Evolutionary conservation across 92 coral and sea anemone species (phyloP), one percentile per base, ranked within the genome.

Genomic region (Umimayanthus chanpuru): DNA sequence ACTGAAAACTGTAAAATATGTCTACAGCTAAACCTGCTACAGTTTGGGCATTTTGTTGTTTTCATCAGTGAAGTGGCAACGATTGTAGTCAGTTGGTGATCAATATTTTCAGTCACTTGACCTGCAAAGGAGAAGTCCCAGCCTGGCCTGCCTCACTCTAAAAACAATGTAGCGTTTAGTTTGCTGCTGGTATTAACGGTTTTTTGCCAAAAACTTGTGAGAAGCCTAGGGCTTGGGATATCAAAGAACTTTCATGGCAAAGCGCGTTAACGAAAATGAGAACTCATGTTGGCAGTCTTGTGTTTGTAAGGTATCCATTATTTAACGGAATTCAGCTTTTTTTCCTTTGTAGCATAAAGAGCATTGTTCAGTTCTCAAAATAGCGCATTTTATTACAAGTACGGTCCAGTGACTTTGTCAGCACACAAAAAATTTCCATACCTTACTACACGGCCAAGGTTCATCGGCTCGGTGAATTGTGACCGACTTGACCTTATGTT

Each of bases 361-460:
- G 39, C 14, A 81, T 81, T 81, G 55, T 58, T 61, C 23, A 61
- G 25, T 61, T 61, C 72, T 58, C 39, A 23, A 20, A 81, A 81
- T 40, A 81, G 73, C 49, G 73, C 73, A 58, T 64, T 65, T 15
- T 16, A 23, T 81, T 81, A 10, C 50, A 39, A 32, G 7, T 61
- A 81, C 72, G 85, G 44, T 81, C 29, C 85, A 81, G 74, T 81
- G 85, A 81, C 85, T 38, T 81, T 23, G 73, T 81, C 30, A 61
- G 68, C 5, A 25, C 26, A 53, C 71, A 26, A 80, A 36, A 80
- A 55, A 80, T 80, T 81, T 81, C 73, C 74, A 81, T 81, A 81
- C 72, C 18, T 10, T 14, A 25, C 18, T 29, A 16, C 25, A 39
- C 20, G 20, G 73, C 43, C 20, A 28, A 11, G 61, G 66, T 47